phyloP scores from a whole-genome alignment of 2,797 vertebrate genomes.

The Tokudaia tokunoshimensis region DNA sequence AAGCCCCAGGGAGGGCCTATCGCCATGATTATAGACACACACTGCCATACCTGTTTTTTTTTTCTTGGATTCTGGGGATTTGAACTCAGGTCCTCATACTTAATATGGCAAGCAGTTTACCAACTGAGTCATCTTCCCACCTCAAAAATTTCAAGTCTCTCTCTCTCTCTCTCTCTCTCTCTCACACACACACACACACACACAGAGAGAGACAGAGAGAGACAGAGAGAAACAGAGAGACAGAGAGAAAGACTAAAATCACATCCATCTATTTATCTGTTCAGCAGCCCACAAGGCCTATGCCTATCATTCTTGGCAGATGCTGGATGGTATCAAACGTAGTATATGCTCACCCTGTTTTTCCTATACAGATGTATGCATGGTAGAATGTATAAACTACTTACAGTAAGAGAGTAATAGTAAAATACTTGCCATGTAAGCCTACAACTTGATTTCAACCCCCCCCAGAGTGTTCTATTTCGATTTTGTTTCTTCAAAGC shows the following conservation, averaged over 20 bases:
- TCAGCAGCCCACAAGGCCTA: background rate
- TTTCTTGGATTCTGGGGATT: background rate
- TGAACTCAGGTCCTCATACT: background rate
- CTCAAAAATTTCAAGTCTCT: background rate
- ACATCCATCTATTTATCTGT: background rate
- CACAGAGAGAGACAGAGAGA: background rate
- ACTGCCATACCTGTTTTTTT: background rate
- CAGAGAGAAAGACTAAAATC: background rate
- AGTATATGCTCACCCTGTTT: background rate
- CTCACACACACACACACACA: background rate
- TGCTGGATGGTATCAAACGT: background rate
- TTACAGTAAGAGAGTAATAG: background rate
- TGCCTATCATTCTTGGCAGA: background rate
- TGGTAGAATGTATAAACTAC: background rate
- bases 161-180: background rate
- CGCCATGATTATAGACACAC: no score
- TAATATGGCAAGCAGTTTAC: background rate
- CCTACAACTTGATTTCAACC: background rate
- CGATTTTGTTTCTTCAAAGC: background rate
- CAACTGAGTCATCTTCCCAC: background rate
- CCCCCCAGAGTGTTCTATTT: background rate
- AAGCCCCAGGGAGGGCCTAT: background rate
- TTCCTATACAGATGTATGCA: background rate
- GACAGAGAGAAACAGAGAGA: background rate
- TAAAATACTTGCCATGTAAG: background rate